A percentile compares a stretch with the other conserved stretches of the same genome.
Conservation (phyloP, 2,888 invertebrate species). For the Luffia ferchaultella region DNA sequence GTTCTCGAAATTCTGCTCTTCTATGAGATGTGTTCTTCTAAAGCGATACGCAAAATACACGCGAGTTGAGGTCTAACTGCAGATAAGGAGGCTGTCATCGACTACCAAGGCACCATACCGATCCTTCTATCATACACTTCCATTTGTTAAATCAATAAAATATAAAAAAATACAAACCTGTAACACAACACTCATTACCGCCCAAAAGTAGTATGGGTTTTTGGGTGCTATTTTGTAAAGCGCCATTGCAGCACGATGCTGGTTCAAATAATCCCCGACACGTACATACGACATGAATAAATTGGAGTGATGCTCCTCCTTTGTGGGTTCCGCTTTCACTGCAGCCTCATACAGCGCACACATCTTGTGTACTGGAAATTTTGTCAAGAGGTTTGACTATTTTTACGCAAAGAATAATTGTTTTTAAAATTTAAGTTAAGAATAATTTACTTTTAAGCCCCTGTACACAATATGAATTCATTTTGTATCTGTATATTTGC, state of each 20-base stretch:
- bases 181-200: slow-evolving; percentile 94
- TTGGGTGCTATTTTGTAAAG: slow-evolving; percentile 92
- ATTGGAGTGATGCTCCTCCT: slow-evolving; percentile 92
- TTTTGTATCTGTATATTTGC: too few species aligned
- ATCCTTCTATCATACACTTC: not conserved
- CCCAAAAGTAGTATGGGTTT: slow-evolving; percentile 98
- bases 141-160: not conserved
- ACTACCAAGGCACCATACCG: too few species aligned
- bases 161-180: slow-evolving; percentile 69
- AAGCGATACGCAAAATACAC: too few species aligned
- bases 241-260: slow-evolving; percentile 88
- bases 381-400: too few species aligned
- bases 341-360: slow-evolving; percentile 91
- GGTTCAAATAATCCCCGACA: slow-evolving; percentile 86
- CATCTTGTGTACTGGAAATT: slow-evolving; percentile 84
- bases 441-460: not conserved
- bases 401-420: too few species aligned
- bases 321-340: slow-evolving; percentile 82
- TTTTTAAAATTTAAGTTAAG: not conserved
- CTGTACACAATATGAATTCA: not conserved
- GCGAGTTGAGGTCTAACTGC: too few species aligned
- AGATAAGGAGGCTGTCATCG: too few species aligned
- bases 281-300: slow-evolving; percentile 97
- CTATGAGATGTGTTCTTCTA: too few species aligned
- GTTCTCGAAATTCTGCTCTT: too few species aligned